These are phyloP conservation scores for Macrosteles quadrilineatus DNA, from an alignment of 1,140 invertebrate species.

Conservation along the genomic window DNA sequence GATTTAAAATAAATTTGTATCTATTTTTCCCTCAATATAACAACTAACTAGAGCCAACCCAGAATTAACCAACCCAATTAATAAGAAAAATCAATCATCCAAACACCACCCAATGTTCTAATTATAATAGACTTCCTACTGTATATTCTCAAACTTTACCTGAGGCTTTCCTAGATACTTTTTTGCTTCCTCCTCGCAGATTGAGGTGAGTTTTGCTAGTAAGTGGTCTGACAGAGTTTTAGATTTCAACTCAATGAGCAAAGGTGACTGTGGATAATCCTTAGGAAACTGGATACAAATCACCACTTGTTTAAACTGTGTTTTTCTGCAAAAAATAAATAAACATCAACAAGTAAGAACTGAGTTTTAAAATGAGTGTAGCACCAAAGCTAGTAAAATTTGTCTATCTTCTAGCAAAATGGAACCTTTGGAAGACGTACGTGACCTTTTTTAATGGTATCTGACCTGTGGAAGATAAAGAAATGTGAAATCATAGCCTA, in stretches of 20 bases:
- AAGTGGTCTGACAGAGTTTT: slow-evolving; percentile 67
- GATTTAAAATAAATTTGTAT: too few relatives aligned
- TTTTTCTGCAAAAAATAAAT: slow-evolving; percentile 53
- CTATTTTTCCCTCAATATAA: too few relatives aligned
- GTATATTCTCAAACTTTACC: too few relatives aligned
- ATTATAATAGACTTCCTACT: too few relatives aligned
- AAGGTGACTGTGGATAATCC: slow-evolving; percentile 56
- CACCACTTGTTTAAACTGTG: slow-evolving; percentile 62
- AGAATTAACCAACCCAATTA: too few relatives aligned
- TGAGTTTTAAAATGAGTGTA: neutral
- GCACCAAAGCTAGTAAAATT: slow-evolving; percentile 8
- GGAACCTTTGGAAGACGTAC: slow-evolving; percentile 5
- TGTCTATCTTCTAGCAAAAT: neutral
- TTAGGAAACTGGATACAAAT: slow-evolving; percentile 67
- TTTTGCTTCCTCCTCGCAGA: slow-evolving; percentile 67
- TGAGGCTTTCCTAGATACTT: slow-evolving; percentile 62
- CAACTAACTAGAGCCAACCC: too few relatives aligned
- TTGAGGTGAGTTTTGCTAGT: slow-evolving; percentile 60
- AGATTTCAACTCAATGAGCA: slow-evolving; percentile 70
- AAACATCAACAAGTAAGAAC: too few relatives aligned
- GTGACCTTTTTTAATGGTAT: neutral
- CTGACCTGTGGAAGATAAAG: neutral
- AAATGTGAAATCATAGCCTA: neutral
- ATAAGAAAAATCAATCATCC: too few relatives aligned
- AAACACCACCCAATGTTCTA: too few relatives aligned